Percentiles rank a stretch among this genome's conserved stretches.
phyloP scores from a whole-genome alignment of 2,888 invertebrate species.

The Hartigia nigra region DNA sequence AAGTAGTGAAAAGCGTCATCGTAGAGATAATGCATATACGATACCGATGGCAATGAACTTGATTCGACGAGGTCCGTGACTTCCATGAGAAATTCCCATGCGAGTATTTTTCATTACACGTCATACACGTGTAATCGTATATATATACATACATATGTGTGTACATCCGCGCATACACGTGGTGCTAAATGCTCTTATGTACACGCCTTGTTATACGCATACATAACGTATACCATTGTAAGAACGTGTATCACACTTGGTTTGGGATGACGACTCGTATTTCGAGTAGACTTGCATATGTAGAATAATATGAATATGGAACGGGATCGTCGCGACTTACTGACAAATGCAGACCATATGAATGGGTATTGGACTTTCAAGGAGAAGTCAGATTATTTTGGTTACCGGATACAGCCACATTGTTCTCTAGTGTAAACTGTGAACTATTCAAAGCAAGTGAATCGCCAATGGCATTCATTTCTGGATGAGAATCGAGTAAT shows the following conservation, averaged over 20 bases:
- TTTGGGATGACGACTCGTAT: neutral
- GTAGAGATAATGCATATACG: neutral
- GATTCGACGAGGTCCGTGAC: constrained; percentile 41
- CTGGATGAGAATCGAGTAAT: no score
- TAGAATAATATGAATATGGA: neutral
- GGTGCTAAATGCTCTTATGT: no score
- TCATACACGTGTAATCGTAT: neutral
- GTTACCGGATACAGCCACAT: neutral
- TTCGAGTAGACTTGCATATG: neutral
- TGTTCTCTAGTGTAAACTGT: neutral
- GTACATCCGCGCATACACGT: no score
- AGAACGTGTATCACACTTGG: neutral
- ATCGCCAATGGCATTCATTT: neutral
- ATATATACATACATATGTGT: no score
- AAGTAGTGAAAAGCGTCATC: neutral
- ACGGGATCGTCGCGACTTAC: neutral
- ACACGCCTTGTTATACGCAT: neutral
- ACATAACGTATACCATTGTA: neutral
- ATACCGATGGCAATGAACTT: constrained; percentile 50
- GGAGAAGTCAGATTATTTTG: neutral
- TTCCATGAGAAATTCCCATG: constrained; percentile 55
- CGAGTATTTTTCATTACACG: constrained; percentile 41
- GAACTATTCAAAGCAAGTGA: neutral
- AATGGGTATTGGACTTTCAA: neutral
- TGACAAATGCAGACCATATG: neutral